Conservation (phyloP, 1,140 invertebrate genomes). For the Adelges cooleyi region DNA sequence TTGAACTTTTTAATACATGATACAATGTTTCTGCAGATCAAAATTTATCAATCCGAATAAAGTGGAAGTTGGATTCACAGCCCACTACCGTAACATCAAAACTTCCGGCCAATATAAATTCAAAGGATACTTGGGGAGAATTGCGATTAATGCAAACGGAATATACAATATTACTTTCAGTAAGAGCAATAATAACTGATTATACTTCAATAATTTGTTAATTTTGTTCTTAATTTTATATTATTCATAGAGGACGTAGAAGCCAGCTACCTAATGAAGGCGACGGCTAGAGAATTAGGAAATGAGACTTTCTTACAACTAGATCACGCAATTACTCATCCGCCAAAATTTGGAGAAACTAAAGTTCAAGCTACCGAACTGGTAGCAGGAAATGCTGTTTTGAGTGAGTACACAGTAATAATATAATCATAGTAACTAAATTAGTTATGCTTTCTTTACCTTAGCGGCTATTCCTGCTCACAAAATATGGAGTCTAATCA, state of each 20-base stretch:
- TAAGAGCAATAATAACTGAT: neutral
- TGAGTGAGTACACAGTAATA: neutral
- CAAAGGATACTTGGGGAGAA: conserved; percentile 5
- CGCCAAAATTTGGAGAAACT: conserved; percentile 5
- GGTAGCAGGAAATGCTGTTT: neutral
- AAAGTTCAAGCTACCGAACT: neutral
- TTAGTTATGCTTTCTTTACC: neutral
- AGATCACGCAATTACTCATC: neutral
- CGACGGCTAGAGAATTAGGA: neutral
- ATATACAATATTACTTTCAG: conserved; percentile 10
- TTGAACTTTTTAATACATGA: too few species aligned
- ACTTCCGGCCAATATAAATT: conserved; percentile 8
- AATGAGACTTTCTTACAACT: neutral
- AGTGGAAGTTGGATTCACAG: conserved; percentile 2
- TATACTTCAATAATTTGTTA: too few species aligned
- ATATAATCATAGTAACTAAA: neutral
- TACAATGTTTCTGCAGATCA: too few species aligned
- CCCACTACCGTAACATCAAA: neutral
- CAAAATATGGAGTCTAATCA: too few species aligned
- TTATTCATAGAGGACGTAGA: neutral
- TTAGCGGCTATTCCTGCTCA: neutral
- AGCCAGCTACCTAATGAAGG: neutral
- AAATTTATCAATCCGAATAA: conserved; percentile 9
- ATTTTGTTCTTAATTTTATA: neutral
- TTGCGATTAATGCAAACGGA: neutral